Conservation (phyloP, 2,888 invertebrate species). For the Linnaemya tessellans region DNA sequence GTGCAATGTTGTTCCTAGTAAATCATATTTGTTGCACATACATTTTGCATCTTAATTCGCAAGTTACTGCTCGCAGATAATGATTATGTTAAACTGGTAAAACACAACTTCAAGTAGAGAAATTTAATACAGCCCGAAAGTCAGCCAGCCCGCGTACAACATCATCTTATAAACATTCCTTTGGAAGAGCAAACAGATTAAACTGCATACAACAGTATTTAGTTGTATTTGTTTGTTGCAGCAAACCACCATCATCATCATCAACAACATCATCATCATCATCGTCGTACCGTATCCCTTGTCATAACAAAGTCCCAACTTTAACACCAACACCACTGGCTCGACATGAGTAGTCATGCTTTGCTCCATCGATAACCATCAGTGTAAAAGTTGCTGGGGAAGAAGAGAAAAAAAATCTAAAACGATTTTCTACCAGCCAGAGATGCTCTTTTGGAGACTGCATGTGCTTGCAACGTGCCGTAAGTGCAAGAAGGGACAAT, state of each 20-base stretch:
- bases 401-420: conserved; percentile 30
- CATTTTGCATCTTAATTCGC: conserved; percentile 40
- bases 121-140: conserved; percentile 10
- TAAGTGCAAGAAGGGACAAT: conserved; percentile 47
- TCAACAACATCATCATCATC: neutral
- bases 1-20: conserved; percentile 36
- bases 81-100: conserved; percentile 67
- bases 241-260: conserved; percentile 22
- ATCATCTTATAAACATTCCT: conserved; percentile 65
- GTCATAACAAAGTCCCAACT: conserved; percentile 68
- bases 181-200: conserved; percentile 18
- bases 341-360: conserved; percentile 72
- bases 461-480: conserved; percentile 8
- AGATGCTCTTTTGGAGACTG: conserved; percentile 7
- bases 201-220: conserved; percentile 17
- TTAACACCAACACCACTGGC: conserved; percentile 69
- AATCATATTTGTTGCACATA: conserved; percentile 61
- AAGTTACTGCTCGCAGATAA: conserved; percentile 51
- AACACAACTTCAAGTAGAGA: conserved; percentile 58
- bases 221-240: conserved; percentile 20
- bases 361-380: conserved; percentile 72
- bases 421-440: conserved; percentile 51
- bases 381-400: conserved; percentile 71
- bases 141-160: conserved; percentile 18
- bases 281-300: conserved; percentile 13